phyloP scores from a whole-genome alignment of 2,113 vertebrate species.

The Sebastes schlegelii region DNA sequence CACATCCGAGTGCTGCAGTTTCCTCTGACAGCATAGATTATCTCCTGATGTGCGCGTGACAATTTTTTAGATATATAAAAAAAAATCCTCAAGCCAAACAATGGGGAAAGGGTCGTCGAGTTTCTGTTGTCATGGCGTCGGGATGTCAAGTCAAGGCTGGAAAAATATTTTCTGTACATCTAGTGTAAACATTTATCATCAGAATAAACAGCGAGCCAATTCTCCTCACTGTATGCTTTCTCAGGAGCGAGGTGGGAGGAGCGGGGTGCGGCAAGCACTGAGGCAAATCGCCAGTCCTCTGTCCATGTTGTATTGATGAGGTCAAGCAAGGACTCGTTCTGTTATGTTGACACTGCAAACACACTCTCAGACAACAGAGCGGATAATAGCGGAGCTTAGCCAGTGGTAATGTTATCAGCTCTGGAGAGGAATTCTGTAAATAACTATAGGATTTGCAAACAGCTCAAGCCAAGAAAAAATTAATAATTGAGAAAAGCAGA shows the following conservation, averaged over 20 bases:
- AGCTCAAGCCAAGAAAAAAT: constrained; percentile 11
- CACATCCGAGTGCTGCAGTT: constrained; percentile 9
- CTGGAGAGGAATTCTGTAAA: constrained; percentile 47
- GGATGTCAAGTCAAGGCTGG: constrained; percentile 3
- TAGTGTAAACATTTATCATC: constrained; percentile 57
- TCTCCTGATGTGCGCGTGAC: constrained; percentile 5
- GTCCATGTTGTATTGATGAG: constrained; percentile 64
- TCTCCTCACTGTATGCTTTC: constrained; percentile 31
- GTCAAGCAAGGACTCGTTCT: constrained; percentile 58
- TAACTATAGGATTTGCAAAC: constrained; percentile 50
- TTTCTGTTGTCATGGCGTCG: constrained; percentile 33
- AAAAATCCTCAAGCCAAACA: neutral
- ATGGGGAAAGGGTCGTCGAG: neutral
- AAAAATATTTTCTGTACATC: constrained; percentile 5
- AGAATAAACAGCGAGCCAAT: constrained; percentile 44
- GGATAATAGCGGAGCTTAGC: constrained; percentile 45
- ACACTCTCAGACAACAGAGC: constrained; percentile 49
- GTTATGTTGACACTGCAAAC: constrained; percentile 67
- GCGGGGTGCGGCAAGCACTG: neutral
- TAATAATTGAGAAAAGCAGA: constrained; percentile 40
- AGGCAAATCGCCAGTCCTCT: constrained; percentile 9
- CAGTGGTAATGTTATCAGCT: constrained; percentile 45
- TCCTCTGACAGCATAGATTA: constrained; percentile 9
- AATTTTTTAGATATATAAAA: neutral
- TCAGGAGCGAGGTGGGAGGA: neutral